Evolutionary conservation across 2,888 invertebrate genomes (phyloP).

Genomic region (Agrochola lota): DNA sequence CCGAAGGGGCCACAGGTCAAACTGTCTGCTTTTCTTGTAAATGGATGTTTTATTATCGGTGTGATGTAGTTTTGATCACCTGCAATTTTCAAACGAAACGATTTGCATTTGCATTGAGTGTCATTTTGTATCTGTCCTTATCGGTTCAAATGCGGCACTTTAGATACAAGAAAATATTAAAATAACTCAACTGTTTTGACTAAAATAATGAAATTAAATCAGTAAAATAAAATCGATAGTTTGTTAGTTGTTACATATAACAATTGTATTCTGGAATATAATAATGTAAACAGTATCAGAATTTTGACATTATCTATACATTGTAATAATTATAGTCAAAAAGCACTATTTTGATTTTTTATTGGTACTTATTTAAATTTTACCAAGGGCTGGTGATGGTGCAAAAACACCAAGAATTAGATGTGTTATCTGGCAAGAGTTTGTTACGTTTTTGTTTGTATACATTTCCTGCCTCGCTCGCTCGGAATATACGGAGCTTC

Average conservation of each 20-base stretch:
- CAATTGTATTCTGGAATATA: neutral
- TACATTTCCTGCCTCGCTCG: neutral
- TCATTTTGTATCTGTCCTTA: neutral
- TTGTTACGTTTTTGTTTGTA: neutral
- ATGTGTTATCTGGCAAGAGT: neutral
- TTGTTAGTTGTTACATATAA: neutral
- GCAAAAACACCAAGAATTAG: neutral
- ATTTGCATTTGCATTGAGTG: neutral
- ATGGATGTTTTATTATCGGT: constrained; percentile 94
- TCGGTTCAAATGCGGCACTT: neutral
- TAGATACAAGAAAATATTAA: neutral
- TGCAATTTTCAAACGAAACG: constrained; percentile 75
- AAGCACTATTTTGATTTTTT: neutral
- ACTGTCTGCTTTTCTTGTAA: constrained; percentile 94
- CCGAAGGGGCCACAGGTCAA: constrained; percentile 97
- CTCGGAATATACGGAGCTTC: neutral
- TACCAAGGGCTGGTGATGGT: neutral
- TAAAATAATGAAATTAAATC: neutral
- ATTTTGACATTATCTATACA: neutral
- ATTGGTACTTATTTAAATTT: neutral
- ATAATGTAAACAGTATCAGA: no score
- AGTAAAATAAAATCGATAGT: neutral
- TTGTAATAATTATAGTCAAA: neutral
- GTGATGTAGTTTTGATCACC: constrained; percentile 93
- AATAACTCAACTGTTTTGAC: neutral